phyloP scores from a whole-genome alignment of 1,140 invertebrate species.

The Ceratosolen solmsi region DNA sequence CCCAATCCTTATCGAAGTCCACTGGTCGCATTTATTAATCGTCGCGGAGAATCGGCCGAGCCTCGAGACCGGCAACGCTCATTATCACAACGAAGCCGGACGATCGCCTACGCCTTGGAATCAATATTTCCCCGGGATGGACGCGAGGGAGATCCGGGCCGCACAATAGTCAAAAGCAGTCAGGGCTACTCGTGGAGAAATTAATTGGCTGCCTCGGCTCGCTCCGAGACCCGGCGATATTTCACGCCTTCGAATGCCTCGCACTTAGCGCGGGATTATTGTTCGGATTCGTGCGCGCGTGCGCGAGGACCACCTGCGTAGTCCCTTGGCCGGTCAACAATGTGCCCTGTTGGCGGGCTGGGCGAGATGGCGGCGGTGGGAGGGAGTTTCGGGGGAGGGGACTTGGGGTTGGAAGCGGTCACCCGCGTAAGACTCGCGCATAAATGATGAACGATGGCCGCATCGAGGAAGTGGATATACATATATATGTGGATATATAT shows the following conservation, averaged over 20 bases:
- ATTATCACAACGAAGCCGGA: too few species aligned
- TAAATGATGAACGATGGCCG: conserved; percentile 45
- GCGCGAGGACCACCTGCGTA: conserved; percentile 41
- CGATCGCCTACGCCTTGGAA: too few species aligned
- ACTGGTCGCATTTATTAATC: too few species aligned
- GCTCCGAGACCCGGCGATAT: conserved; percentile 28
- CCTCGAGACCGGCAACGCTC: too few species aligned
- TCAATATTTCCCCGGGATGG: too few species aligned
- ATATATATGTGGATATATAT: too few species aligned
- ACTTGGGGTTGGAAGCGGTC: not conserved
- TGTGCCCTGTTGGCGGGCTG: conserved; percentile 3
- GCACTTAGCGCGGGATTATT: conserved; percentile 11
- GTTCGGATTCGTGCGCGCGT: conserved; percentile 4
- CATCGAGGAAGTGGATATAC: conserved; percentile 13
- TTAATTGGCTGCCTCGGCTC: conserved; percentile 44
- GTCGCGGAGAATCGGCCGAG: too few species aligned
- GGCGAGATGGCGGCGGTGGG: not conserved
- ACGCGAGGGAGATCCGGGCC: not conserved
- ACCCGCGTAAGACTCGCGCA: conserved; percentile 30
- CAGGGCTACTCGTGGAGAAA: not conserved
- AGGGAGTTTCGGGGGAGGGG: not conserved
- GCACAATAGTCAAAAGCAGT: not conserved
- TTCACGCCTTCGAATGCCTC: conserved; percentile 42
- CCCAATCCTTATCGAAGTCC: too few species aligned
- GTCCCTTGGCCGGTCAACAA: not conserved